A percentile compares a stretch with the other conserved stretches of the same genome.
Evolutionary conservation across 2,888 invertebrate genomes (phyloP).

Genomic region (Parnassius apollo): DNA sequence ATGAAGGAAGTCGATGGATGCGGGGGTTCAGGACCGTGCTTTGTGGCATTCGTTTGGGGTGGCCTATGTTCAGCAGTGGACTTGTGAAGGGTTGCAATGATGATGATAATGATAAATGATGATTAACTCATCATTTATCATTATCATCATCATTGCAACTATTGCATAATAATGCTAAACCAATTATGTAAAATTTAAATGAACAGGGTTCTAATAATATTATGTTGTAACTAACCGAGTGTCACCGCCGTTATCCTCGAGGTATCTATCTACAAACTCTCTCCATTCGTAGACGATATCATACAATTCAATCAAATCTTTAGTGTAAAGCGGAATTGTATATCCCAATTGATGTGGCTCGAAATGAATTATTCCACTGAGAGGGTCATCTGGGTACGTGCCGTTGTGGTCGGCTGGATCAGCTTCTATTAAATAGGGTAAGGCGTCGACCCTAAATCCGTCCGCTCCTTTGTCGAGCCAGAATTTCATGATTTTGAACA

Average conservation of each 20-base stretch:
- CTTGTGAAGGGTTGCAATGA: no score
- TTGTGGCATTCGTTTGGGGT: no score
- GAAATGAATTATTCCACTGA: constrained; percentile 61
- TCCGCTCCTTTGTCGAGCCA: constrained; percentile 89
- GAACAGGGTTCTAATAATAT: no score
- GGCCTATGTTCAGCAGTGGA: no score
- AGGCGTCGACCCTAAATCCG: constrained; percentile 87
- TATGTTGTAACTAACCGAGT: constrained; percentile 54
- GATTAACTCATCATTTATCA: no score
- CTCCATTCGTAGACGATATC: constrained; percentile 81
- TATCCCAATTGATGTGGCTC: constrained; percentile 78
- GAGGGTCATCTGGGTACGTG: constrained; percentile 75
- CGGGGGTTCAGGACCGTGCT: no score
- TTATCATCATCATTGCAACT: no score
- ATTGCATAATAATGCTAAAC: no score
- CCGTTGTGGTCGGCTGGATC: constrained; percentile 59
- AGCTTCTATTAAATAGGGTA: constrained; percentile 81
- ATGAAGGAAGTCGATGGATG: no score
- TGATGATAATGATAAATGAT: no score
- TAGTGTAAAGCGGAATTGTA: constrained; percentile 83
- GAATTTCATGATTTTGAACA: constrained; percentile 83
- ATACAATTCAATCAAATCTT: constrained; percentile 81
- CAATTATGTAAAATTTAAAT: no score
- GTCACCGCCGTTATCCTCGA: constrained; percentile 55
- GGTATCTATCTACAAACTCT: constrained; percentile 73